phyloP scores from a whole-genome alignment of 2,888 invertebrate genomes.

The Synergus itoensis region DNA sequence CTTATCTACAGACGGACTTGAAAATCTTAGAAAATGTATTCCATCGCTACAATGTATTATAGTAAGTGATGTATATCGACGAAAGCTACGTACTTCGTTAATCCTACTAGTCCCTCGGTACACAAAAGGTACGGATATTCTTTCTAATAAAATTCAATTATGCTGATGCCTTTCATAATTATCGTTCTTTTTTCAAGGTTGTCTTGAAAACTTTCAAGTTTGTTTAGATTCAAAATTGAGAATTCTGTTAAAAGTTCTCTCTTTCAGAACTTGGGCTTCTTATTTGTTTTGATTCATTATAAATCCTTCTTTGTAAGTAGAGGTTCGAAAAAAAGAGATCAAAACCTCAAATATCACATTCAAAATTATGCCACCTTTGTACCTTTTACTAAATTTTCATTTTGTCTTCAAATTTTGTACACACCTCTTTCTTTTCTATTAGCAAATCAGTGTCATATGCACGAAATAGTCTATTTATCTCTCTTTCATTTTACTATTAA shows the following conservation, averaged over 20 bases:
- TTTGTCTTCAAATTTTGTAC: background rate
- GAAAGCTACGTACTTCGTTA: conserved; percentile 22
- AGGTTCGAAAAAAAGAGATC: conserved; percentile 29
- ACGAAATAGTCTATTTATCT: conserved; percentile 23
- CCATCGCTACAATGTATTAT: conserved; percentile 17
- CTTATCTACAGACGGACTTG: conserved; percentile 10
- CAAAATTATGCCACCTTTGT: conserved; percentile 21
- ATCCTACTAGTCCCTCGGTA: background rate
- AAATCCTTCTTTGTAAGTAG: background rate
- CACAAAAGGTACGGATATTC: background rate
- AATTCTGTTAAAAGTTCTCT: background rate
- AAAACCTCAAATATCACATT: conserved; percentile 10
- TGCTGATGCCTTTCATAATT: background rate
- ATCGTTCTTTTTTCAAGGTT: background rate
- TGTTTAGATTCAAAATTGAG: background rate
- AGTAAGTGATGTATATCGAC: conserved; percentile 22
- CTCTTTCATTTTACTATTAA: conserved; percentile 9
- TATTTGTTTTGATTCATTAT: background rate
- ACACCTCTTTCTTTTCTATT: background rate
- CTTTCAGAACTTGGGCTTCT: background rate
- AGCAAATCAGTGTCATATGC: conserved; percentile 5
- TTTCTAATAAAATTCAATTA: conserved; percentile 15
- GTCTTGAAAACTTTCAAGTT: background rate
- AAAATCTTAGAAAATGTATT: conserved; percentile 22
- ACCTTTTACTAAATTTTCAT: background rate